Evolutionary conservation across 2,113 vertebrate species (phyloP).

Genomic region (Pedionomus torquatus): DNA sequence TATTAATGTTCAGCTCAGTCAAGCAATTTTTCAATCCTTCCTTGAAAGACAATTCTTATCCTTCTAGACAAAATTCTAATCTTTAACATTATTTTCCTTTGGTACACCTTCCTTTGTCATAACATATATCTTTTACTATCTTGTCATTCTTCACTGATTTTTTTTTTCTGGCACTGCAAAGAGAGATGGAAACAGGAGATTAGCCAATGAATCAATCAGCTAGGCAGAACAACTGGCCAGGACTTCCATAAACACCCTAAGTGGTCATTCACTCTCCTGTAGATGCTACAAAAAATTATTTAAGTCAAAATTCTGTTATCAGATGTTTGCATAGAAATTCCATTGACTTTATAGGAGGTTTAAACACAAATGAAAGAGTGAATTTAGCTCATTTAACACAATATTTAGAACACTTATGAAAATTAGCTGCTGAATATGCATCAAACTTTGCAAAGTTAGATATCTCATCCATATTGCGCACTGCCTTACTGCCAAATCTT

Average conservation of each 20-base stretch:
- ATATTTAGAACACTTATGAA: constrained; percentile 5
- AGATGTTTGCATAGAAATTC: background rate
- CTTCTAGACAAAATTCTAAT: background rate
- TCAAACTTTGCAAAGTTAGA: background rate
- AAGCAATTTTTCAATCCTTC: background rate
- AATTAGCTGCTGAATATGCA: background rate
- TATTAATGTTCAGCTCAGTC: background rate
- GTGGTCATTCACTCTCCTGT: background rate
- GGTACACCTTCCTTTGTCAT: background rate
- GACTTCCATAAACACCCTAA: background rate
- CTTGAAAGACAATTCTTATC: background rate
- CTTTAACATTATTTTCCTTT: background rate
- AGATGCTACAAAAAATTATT: background rate
- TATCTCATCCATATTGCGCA: background rate
- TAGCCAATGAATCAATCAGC: background rate
- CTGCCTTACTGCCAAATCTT: background rate
- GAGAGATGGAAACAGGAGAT: background rate
- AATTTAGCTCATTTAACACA: background rate
- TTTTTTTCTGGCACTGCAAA: background rate
- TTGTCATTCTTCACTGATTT: background rate
- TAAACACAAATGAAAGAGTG: background rate
- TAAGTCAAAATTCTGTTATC: background rate
- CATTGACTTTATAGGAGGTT: background rate
- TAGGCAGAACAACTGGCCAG: background rate
- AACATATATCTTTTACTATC: background rate